Conservation (phyloP, 2,888 invertebrate genomes). For the Cheilosia urbana region DNA sequence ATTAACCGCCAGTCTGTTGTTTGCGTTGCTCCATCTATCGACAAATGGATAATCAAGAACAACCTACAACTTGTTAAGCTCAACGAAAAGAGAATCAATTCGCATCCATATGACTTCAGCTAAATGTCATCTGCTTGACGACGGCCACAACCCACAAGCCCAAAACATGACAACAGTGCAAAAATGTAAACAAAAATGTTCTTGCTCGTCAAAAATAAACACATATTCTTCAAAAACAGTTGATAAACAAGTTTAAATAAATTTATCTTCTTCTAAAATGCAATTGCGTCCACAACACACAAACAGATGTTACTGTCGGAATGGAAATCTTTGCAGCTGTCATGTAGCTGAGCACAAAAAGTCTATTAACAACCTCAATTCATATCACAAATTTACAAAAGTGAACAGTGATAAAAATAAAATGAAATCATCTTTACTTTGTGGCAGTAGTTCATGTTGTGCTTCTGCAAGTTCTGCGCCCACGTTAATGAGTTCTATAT, state of each 20-base stretch:
- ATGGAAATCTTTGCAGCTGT: constrained; percentile 48
- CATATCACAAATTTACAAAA: constrained; percentile 40
- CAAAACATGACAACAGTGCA: no score
- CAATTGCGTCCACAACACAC: constrained; percentile 30
- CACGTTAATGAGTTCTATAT: constrained; percentile 16
- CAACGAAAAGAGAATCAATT: not conserved
- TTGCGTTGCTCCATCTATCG: not conserved
- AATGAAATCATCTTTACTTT: not conserved
- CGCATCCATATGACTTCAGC: no score
- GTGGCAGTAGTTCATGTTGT: not conserved
- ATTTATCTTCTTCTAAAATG: constrained; percentile 12
- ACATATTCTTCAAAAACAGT: not conserved
- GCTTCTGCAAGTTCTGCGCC: constrained; percentile 15
- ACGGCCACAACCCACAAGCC: not conserved
- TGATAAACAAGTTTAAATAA: not conserved
- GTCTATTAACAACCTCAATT: not conserved
- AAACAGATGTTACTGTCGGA: constrained; percentile 54
- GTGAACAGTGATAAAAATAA: not conserved
- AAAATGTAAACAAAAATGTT: not conserved
- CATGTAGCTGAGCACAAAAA: not conserved
- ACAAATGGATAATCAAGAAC: not conserved
- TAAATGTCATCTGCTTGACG: not conserved
- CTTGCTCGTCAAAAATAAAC: not conserved
- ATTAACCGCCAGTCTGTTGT: not conserved
- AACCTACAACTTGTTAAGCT: not conserved